Conservation (phyloP, 2,888 invertebrate genomes). For the Nezara viridula region DNA sequence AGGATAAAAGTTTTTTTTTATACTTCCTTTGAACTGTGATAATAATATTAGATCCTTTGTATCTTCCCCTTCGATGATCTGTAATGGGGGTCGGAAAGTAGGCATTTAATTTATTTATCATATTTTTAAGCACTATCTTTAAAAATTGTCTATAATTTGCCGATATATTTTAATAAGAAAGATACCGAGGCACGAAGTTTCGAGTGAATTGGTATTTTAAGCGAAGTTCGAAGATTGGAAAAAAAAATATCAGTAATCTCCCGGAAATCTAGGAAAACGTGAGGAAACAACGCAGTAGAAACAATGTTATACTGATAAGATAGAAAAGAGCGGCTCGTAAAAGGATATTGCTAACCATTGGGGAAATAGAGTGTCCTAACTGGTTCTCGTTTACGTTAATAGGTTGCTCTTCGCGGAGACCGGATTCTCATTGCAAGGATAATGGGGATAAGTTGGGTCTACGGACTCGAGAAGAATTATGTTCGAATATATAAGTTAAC, state of each 20-base stretch:
- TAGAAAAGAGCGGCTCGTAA: constrained; percentile 11
- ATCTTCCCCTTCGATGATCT: no score
- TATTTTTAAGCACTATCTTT: no score
- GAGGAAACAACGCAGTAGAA: not conserved
- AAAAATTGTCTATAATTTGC: no score
- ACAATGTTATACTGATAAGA: constrained; percentile 1
- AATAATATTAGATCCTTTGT: no score
- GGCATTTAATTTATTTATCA: no score
- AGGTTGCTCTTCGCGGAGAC: not conserved
- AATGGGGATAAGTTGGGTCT: not conserved
- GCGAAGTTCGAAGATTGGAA: not conserved
- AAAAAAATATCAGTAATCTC: not conserved
- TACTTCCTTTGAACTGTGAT: no score
- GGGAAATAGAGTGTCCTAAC: constrained; percentile 16
- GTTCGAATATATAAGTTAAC: not conserved
- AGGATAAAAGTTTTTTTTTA: no score
- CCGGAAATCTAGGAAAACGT: not conserved
- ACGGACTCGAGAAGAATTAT: not conserved
- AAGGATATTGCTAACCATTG: constrained; percentile 25
- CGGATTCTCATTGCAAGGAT: not conserved
- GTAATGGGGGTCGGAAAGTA: no score
- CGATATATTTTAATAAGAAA: no score
- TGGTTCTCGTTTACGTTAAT: constrained; percentile 25
- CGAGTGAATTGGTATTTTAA: no score
- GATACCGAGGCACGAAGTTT: no score